Conservation (phyloP, 2,888 invertebrate genomes). For the Ferdinandea cuprea region DNA sequence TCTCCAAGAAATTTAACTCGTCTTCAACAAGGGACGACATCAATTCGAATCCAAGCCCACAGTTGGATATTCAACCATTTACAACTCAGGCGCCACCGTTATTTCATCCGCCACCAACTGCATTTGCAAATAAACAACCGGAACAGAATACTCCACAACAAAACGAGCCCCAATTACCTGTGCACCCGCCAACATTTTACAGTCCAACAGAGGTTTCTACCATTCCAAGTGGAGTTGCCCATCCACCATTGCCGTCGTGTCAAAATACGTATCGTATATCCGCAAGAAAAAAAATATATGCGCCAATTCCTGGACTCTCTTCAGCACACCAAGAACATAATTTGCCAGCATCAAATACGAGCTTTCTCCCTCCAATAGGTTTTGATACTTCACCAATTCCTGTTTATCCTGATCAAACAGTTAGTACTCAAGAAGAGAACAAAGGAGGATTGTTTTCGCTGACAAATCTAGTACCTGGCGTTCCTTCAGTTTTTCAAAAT, state of each 20-base stretch:
- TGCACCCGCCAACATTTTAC: conserved; percentile 81
- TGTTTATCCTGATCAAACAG: conserved; percentile 23
- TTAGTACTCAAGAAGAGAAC: conserved; percentile 69
- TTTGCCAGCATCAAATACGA: conserved; percentile 19
- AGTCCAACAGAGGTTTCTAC: conserved; percentile 79
- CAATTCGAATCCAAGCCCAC: conserved; percentile 75
- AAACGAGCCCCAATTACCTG: conserved; percentile 36
- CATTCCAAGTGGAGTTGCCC: conserved; percentile 25
- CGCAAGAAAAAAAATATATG: conserved; percentile 89
- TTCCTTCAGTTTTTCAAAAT: conserved; percentile 79
- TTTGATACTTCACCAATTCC: conserved; percentile 30
- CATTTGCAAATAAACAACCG: conserved; percentile 29
- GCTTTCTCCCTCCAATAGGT: conserved; percentile 50
- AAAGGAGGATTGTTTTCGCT: conserved; percentile 81
- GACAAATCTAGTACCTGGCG: conserved; percentile 80
- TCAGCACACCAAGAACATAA: conserved; percentile 49
- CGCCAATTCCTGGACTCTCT: conserved; percentile 89
- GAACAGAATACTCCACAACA: conserved; percentile 27
- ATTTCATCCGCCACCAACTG: conserved; percentile 48
- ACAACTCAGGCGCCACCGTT: conserved; percentile 71
- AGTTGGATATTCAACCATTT: conserved; percentile 80
- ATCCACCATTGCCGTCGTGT: conserved; percentile 65
- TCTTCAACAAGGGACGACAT: conserved; percentile 75
- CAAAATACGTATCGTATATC: conserved; percentile 87
- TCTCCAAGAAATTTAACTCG: conserved; percentile 82